A percentile compares a stretch with the other conserved stretches of the same genome.
These are phyloP conservation scores for Notolabrus celidotus DNA, from an alignment of 2,797 vertebrate species.

Conservation along the genomic window DNA sequence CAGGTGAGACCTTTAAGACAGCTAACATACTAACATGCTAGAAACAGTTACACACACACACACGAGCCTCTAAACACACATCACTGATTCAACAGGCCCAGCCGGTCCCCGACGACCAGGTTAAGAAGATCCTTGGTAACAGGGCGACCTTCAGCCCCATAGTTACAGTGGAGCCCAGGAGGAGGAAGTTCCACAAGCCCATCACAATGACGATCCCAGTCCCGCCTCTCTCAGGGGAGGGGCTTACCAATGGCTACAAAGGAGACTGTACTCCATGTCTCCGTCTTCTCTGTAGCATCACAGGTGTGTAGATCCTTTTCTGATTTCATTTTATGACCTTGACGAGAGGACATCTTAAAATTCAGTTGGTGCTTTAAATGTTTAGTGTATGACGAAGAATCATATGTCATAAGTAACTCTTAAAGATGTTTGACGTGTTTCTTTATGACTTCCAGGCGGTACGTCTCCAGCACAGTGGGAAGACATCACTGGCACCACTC, in stretches of 20 bases:
- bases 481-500: conserved; percentile 98
- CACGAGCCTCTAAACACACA: not conserved
- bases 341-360: too few species aligned
- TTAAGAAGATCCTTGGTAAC: conserved; percentile 96
- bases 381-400: too few species aligned
- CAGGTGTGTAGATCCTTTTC: conserved; percentile 80
- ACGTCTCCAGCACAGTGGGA: conserved; percentile 99
- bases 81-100: conserved; percentile 87
- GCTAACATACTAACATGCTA: too few species aligned
- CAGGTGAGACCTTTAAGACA: too few species aligned
- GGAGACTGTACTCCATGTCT: conserved; percentile 94
- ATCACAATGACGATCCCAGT: conserved; percentile 99
- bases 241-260: conserved; percentile 93
- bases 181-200: conserved; percentile 99
- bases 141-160: conserved; percentile 98
- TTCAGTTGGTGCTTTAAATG: too few species aligned
- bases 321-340: too few species aligned
- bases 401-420: too few species aligned
- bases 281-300: conserved; percentile 97
- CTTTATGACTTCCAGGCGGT: conserved; percentile 85
- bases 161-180: conserved; percentile 97
- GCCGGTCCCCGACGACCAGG: conserved; percentile 93
- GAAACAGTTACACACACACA: not conserved
- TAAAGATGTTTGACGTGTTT: not conserved
- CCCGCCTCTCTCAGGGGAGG: conserved; percentile 94